phyloP scores from a whole-genome alignment of 2,113 vertebrate species.

The Callospermophilus lateralis region DNA sequence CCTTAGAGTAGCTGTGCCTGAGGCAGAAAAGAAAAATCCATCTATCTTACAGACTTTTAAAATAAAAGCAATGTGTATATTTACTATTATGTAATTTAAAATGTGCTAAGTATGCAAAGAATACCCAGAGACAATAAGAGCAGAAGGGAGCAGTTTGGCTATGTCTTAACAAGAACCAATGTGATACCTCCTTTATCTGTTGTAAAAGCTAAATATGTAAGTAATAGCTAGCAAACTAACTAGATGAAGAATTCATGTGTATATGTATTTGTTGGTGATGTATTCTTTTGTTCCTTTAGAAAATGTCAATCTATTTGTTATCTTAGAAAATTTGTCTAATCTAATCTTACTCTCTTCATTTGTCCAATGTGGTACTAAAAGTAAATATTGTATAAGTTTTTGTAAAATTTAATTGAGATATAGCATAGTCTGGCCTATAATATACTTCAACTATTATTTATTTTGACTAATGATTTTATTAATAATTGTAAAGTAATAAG shows the following conservation, averaged over 20 bases:
- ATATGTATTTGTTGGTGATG: not conserved
- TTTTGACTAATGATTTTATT: not conserved
- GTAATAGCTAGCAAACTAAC: not conserved
- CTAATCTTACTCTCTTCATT: not conserved
- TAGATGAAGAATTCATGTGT: not conserved
- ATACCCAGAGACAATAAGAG: not conserved
- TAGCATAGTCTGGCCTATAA: not conserved
- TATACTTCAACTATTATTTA: not conserved
- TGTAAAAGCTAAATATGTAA: not conserved
- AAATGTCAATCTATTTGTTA: not conserved
- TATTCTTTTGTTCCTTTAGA: not conserved
- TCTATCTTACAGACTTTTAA: not conserved
- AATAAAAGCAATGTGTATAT: not conserved
- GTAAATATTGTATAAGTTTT: not conserved
- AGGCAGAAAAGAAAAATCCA: not conserved
- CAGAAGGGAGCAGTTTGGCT: not conserved
- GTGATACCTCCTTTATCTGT: not conserved
- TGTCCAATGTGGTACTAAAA: constrained; percentile 3
- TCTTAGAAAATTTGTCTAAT: not conserved
- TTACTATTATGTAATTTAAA: not conserved
- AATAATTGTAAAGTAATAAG: not conserved
- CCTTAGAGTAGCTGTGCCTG: not conserved
- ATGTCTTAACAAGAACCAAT: not conserved
- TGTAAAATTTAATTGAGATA: not conserved
- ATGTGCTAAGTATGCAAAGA: not conserved